Conservation (phyloP, 2,113 vertebrate species). For the Rhinogobius similis region DNA sequence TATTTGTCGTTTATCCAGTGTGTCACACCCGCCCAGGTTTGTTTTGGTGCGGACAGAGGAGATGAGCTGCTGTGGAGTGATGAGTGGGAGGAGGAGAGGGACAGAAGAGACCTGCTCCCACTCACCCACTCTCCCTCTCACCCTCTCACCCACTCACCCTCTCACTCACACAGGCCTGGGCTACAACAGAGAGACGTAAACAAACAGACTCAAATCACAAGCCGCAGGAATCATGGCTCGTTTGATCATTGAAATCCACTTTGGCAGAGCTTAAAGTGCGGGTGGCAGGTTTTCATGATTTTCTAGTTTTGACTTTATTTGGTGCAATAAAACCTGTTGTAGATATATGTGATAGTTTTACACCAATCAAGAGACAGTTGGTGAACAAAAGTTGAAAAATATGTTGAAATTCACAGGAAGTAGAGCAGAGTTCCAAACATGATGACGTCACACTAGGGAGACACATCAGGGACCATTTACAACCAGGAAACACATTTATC, state of each 20-base stretch:
- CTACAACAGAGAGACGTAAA: background rate
- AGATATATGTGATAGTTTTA: too few relatives aligned
- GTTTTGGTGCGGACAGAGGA: conserved; percentile 50
- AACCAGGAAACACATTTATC: too few relatives aligned
- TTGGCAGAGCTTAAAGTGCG: background rate
- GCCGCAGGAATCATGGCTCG: background rate
- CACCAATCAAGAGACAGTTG: too few relatives aligned
- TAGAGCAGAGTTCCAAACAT: too few relatives aligned
- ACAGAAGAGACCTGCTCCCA: conserved; percentile 39
- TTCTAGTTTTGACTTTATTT: too few relatives aligned
- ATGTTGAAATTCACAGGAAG: too few relatives aligned
- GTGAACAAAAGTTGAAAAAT: too few relatives aligned
- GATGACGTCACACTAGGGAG: too few relatives aligned
- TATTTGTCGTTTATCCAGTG: conserved; percentile 38
- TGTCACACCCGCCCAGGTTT: conserved; percentile 45
- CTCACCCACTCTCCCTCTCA: conserved; percentile 14
- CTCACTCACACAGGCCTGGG: conserved; percentile 8
- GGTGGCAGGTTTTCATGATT: too few relatives aligned
- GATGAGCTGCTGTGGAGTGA: conserved; percentile 64
- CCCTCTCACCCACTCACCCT: conserved; percentile 16
- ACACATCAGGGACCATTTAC: too few relatives aligned
- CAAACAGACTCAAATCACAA: background rate
- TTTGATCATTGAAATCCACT: background rate
- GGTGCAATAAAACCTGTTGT: too few relatives aligned
- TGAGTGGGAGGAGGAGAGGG: conserved; percentile 61